Base-by-base conservation (phyloP, 2,113 vertebrate species). In the Amphiprion percula region DNA sequence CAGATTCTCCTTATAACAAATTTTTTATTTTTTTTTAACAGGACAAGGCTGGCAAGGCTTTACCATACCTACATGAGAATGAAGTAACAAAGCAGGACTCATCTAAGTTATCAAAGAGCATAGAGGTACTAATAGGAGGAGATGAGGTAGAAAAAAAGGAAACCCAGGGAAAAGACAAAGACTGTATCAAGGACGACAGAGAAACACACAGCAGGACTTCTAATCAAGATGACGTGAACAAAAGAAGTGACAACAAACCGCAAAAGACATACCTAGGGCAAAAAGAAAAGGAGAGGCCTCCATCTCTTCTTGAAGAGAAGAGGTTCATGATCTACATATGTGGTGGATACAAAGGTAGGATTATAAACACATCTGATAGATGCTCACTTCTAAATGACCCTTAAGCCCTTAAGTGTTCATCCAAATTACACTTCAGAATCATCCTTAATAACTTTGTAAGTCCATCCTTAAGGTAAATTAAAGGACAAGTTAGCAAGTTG, bases 271-370 rank as follows among this genome's bases (percentile, higher is more conserved):
- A 33, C 33, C 33, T 4, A 6, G 7, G 33, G 5, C 33, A 33
- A 8, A 33, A 33, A 55, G 80, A 84, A 41, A 66, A 79, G 17
- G 60, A 83, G 21, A 55, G 74, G 9, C 10, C 61, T 49, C 65
- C 17, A 2, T 74, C 44, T 46, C 52, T 37, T 41, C 17, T 59
- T 50, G 86, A 56, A 74, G 88, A 91, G 68, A 93, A 79, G 54
- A 87, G 85, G 52, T 90, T 94, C 46, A 91, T 91, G 83, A 72
- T 94, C 19, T 95, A 93, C 66, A 77, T 94, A 26, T 94, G 92
- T 70, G 92, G 94, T 39, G 88, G 88, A 61, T 95, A 92, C 68
- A 84, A 87, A 94, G 94, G 94, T 94, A 83, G 82, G 69, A 68
- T 21, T 21, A 33, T 23, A 2, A 26, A 11, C 1, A 37, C 15